Evolutionary conservation across 2,113 vertebrate genomes (phyloP).

Genomic region (Osmerus mordax): DNA sequence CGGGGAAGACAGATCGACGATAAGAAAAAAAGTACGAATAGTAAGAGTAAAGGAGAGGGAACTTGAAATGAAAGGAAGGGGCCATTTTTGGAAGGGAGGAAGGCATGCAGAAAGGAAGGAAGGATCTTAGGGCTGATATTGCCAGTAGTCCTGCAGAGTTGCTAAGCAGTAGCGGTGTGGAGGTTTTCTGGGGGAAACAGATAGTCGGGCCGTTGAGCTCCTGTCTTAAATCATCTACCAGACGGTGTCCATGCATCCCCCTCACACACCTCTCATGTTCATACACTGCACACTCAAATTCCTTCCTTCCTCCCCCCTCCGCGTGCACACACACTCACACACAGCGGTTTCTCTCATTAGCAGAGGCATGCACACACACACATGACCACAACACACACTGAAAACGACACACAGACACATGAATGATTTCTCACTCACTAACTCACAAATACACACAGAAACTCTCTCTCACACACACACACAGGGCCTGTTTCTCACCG

Average conservation of each 20-base stretch:
- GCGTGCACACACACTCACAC: neutral
- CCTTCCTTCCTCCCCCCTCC: constrained; percentile 58
- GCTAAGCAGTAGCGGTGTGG: too few relatives aligned
- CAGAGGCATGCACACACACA: neutral
- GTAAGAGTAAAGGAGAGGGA: neutral
- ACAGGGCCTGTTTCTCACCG: constrained; percentile 56
- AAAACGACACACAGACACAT: neutral
- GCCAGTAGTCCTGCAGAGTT: too few relatives aligned
- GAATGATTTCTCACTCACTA: constrained; percentile 27
- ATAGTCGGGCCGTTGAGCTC: neutral
- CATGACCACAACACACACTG: constrained; percentile 38
- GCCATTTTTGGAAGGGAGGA: neutral
- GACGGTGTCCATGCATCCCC: constrained; percentile 65
- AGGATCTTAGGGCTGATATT: too few relatives aligned
- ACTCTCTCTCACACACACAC: constrained; percentile 1
- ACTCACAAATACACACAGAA: constrained; percentile 52
- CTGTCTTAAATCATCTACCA: constrained; percentile 63
- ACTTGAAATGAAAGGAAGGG: neutral
- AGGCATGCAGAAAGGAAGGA: too few relatives aligned
- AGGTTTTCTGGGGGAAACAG: too few relatives aligned
- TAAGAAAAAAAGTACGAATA: neutral
- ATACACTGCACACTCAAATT: constrained; percentile 65
- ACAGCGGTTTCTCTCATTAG: neutral
- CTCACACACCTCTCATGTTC: constrained; percentile 65
- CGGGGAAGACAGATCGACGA: neutral